Evolutionary conservation across 1,140 invertebrate genomes (phyloP), one percentile per base, ranked within the genome.

Genomic region (Cherax destructor): DNA sequence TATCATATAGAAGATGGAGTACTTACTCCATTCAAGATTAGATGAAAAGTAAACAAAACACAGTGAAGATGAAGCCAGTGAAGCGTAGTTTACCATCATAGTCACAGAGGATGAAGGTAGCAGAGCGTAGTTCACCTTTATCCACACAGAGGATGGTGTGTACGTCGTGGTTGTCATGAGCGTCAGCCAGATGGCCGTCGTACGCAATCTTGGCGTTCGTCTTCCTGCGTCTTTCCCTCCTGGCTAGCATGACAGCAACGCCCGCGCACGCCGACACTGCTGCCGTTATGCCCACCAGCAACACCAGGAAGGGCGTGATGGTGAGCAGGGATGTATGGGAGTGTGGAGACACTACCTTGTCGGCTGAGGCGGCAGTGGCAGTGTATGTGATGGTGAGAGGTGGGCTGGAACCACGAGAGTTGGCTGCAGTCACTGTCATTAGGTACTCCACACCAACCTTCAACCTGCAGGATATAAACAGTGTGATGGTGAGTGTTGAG

Each of bases 331-430:
- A 69, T 24, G 21, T 86, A 76, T 89, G 80, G 79, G 88, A 50
- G 80, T 88, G 83, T 0, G 83, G 87, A 0, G 86, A 87, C 13
- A 91, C 90, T 52, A 91, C 84, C 49, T 86, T 91, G 41, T 91
- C 50, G 41, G 78, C 76, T 5, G 87, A 79, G 59, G 91, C 86
- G 41, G 84, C 50, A 9, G 50, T 59, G 47, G 86, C 84, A 18
- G 83, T 93, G 83, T 93, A 93, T 18, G 80, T 85, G 81, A 91
- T 83, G 78, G 92, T 93, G 21, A 91, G 69, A 3, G 92, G 92
- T 3, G 84, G 88, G 47, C 92, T 89, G 7, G 92, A 86, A 3
- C 92, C 92, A 30, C 92, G 80, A 16, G 86, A 79, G 77, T 93
- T 93, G 74, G 91, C 88, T 2, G 92, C 90, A 4, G 92, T 93